Base-by-base conservation (phyloP, 2,797 vertebrate species). In the Sebastes matsubarae region DNA sequence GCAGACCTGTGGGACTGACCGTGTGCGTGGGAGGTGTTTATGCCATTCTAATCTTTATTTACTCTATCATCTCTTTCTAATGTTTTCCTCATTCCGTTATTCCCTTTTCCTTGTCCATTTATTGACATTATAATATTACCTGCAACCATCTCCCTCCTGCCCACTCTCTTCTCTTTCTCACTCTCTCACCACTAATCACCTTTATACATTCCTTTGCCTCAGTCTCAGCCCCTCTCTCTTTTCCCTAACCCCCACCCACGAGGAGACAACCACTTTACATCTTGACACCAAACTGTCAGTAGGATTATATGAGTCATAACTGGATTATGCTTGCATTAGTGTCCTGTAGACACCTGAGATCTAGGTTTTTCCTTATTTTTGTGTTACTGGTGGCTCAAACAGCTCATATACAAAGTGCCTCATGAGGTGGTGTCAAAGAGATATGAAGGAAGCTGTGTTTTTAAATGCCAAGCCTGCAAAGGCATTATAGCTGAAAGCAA, bases 231-330 rank as follows among this genome's bases (percentile, higher is more conserved):
- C 16, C 57, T 46, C 52, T 66, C 68, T 60, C 57, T 72, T 60
- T 68, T 68, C 61, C 55, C 73, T 29, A 66, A 50, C 64, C 60
- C 59, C 38, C 57, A n/a, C 77, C 72, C 52, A 60, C 20, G 4
- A 69, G 72, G 64, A 73, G 29, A 79, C 64, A 80, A 81, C 54
- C 71, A 81, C 75, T 69, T 78, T 24, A 72, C 64, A 69, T 85
- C 61, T 80, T 66, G 68, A 89, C 85, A 90, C 83, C 79, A 84
- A 89, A 89, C 85, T 88, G 85, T 88, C 84, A 87, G 60, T 29
- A 52, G 81, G 77, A 83, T 87, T 87, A 83, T 46, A 75, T 52
- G 75, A 80, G 68, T 87, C 81, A 86, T 69, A 84, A 77, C 61
- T 77, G 83, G 75, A 86, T 87, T 82, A 71, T 59, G 46, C 27